Evolutionary conservation across 2,113 vertebrate species (phyloP).

Genomic region (Chionomys nivalis): DNA sequence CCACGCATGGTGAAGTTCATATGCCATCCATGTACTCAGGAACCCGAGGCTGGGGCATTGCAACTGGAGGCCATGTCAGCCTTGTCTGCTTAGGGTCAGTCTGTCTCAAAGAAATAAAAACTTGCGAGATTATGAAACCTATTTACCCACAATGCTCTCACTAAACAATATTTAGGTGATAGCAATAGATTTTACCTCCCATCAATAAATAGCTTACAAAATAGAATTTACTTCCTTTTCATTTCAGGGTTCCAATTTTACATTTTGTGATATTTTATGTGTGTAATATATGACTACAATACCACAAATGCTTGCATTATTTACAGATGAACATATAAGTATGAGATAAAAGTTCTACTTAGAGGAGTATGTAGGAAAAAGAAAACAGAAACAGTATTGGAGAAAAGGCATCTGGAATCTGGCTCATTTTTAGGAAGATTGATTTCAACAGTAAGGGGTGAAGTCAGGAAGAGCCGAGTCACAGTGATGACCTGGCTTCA

Average conservation of each 20-base stretch:
- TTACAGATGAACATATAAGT: conserved; percentile 41
- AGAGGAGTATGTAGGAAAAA: neutral
- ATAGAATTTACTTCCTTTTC: conserved; percentile 25
- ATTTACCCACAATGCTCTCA: neutral
- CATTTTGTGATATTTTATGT: conserved; percentile 18
- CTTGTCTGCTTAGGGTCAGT: no score
- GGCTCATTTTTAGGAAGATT: neutral
- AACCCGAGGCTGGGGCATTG: neutral
- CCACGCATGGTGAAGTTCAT: neutral
- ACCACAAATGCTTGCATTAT: neutral
- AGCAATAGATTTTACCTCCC: neutral
- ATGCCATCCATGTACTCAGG: neutral
- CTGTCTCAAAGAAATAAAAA: neutral
- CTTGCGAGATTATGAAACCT: neutral
- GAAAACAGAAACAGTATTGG: neutral
- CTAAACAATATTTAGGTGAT: neutral
- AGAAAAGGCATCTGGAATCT: neutral
- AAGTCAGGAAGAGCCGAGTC: neutral
- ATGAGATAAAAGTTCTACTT: conserved; percentile 6
- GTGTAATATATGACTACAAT: neutral
- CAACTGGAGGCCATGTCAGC: neutral
- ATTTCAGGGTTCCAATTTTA: neutral
- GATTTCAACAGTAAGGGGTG: neutral
- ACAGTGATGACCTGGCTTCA: neutral
- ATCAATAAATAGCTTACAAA: conserved; percentile 29